Base-by-base conservation (phyloP, 2,888 invertebrate species). In the Noctua janthe region DNA sequence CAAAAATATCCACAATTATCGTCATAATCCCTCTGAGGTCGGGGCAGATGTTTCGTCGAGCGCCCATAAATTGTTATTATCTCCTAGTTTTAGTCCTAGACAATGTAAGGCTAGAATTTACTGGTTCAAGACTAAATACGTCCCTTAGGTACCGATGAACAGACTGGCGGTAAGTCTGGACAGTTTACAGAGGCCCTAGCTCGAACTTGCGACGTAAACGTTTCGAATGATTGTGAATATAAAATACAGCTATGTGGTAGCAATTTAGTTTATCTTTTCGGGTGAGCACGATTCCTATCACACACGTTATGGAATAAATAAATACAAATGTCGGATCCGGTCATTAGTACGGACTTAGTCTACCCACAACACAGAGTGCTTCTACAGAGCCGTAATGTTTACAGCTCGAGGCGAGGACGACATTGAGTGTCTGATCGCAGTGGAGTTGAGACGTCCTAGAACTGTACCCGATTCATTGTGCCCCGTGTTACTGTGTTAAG, bases 11-110 rank as follows among this genome's bases (percentile, higher is more conserved):
- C 64, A 87, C 79, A 74, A 87, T 83, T 87, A 83, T 79, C 64
- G 76, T 66, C 51, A 80, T 87, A 83, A 79, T 67, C 84, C 84
- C 76, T 71, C 76, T 56, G 74, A 70, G 74, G 71, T 75, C 72
- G 43, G 64, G 56, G 39, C 85, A 84, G 81, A 83, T 83, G 83
- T 67, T 87, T 49, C 64, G 49, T 69, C 72, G 70, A 59, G 49
- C 54, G 76, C n/a, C 64, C 73, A 84, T 86, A 87, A 81, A 87
- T 86, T 72, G 62, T 70, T 81, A 81, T 87, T 87, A 86, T 81
- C 85, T 62, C 39, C 0, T 66, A 62, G 76, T 71, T 71, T 78
- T 56, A 71, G 64, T 54, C 74, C 35, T 70, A 78, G 66, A 23
- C 74, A 29, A 51, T 76, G 56, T 80, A 74, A 62, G 59, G 39